Evolutionary conservation across 2,113 vertebrate genomes (phyloP), one percentile per base, ranked within the genome.

Genomic region (Arothron firmamentum): DNA sequence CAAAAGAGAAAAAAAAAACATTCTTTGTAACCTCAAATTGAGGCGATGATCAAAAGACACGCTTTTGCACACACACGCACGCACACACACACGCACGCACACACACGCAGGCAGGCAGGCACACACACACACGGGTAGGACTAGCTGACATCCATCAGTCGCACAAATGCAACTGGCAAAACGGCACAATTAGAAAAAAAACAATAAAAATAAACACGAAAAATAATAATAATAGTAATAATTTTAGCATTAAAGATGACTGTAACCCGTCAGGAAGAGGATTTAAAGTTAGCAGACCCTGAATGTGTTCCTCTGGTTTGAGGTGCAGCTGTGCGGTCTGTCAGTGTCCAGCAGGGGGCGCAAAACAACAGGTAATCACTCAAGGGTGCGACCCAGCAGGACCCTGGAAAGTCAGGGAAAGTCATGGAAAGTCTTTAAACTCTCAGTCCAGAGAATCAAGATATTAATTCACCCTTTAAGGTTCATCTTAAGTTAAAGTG

Each of bases 1-100:
- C 84, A 85, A 85, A 90, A 78, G 65, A 85, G 68, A 85, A 64
- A 67, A 81, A 80, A 66, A 78, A 52, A 78, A 75, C 59, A 56
- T 83, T 81, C 78, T 62, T 67, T 52, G 46, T 56, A 53, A 66
- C 57, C 72, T 75, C 23, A 50, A 82, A 59, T 86, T 75, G 62
- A 77, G 58, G 34, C 67, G 12, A 62, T 74, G 81, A 79, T 86
- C 77, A 78, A 84, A 75, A 77, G 78, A 9, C 53, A 59, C 59
- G 38, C 42, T 34, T 16, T n/a, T 13, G 14, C 23, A 55, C 57
- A 28, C 59, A 52, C 20, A 52, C 65, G 59, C 52, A 38, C 59
- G 48, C 25, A 52, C 65, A 62, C 57, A 41, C 59, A 54, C 20
- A 45, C 65, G 62, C 56, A 25, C 59, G 47, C 23, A 52, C 64